These are phyloP conservation scores for Strix aluco DNA, from an alignment of 2,113 vertebrate genomes.

Conservation along the genomic window DNA sequence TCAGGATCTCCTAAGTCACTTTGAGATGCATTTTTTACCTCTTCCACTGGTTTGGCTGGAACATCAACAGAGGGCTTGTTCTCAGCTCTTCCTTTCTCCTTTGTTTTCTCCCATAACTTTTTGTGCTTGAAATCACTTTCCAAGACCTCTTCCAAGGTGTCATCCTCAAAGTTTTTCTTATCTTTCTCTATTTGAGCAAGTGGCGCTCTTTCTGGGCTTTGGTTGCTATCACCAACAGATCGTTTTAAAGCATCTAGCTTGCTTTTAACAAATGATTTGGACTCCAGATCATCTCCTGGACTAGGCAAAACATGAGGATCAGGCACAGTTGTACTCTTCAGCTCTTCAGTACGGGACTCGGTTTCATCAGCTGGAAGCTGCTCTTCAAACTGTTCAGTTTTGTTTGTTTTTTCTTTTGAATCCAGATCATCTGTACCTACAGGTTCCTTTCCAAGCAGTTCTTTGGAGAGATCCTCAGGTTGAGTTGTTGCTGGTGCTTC, in stretches of 20 bases:
- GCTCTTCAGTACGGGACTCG: background rate
- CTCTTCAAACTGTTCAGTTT: background rate
- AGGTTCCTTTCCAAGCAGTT: background rate
- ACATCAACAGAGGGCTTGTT: background rate
- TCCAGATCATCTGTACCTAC: background rate
- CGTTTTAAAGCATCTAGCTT: background rate
- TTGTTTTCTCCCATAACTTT: background rate
- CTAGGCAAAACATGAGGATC: background rate
- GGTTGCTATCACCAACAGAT: background rate
- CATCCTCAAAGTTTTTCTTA: background rate
- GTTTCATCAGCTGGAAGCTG: background rate
- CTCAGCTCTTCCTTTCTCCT: background rate
- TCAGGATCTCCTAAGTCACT: background rate
- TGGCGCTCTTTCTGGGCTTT: background rate
- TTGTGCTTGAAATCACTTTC: background rate
- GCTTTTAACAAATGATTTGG: background rate
- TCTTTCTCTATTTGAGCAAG: conserved; percentile 4
- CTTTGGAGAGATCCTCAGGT: background rate
- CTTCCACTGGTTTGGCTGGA: background rate
- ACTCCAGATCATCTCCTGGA: background rate
- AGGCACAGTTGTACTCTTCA: background rate
- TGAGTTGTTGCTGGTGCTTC: background rate
- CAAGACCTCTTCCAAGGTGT: background rate
- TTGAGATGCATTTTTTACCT: background rate
- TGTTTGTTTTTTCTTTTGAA: background rate